Conservation (phyloP, 2,888 invertebrate species). For the Ectemnius cavifrons region DNA sequence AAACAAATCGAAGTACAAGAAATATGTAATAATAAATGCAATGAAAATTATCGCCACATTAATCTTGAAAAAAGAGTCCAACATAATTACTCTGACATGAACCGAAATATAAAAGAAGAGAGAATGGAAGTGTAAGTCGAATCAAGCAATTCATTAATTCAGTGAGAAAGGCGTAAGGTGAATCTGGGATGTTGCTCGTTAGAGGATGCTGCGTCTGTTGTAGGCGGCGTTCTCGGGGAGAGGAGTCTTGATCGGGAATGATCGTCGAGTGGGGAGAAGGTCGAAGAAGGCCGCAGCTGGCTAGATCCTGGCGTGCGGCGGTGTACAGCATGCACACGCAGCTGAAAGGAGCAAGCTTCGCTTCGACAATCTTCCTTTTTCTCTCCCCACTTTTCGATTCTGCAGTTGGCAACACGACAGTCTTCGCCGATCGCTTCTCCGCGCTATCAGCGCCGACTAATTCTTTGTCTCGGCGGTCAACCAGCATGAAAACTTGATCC, state of each 20-base stretch:
- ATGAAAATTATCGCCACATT: too few species aligned
- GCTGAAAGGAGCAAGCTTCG: conserved; percentile 51
- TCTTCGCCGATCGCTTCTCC: conserved; percentile 33
- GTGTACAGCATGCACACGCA: conserved; percentile 39
- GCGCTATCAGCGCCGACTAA: conserved; percentile 29
- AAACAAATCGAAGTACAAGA: too few species aligned
- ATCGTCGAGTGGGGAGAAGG: conserved; percentile 69
- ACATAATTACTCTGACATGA: too few species aligned
- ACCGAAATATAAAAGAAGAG: too few species aligned
- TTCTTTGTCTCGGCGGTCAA: conserved; percentile 48
- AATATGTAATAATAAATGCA: too few species aligned
- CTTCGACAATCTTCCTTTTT: conserved; percentile 49
- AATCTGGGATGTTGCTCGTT: conserved; percentile 34
- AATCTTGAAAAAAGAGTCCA: too few species aligned
- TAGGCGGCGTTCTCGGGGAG: conserved; percentile 37
- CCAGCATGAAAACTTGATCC: conserved; percentile 28
- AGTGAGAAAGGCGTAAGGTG: too few species aligned
- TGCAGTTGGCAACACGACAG: conserved; percentile 63
- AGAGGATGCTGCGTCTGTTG: conserved; percentile 44
- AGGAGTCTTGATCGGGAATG: conserved; percentile 35
- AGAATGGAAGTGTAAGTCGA: too few species aligned
- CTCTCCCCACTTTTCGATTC: conserved; percentile 28
- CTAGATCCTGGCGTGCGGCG: conserved; percentile 57
- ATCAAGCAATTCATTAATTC: too few species aligned
- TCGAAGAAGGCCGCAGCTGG: conserved; percentile 76